These are phyloP conservation scores for Leptosomus discolor DNA, from an alignment of 2,113 vertebrate genomes.

Conservation along the genomic window DNA sequence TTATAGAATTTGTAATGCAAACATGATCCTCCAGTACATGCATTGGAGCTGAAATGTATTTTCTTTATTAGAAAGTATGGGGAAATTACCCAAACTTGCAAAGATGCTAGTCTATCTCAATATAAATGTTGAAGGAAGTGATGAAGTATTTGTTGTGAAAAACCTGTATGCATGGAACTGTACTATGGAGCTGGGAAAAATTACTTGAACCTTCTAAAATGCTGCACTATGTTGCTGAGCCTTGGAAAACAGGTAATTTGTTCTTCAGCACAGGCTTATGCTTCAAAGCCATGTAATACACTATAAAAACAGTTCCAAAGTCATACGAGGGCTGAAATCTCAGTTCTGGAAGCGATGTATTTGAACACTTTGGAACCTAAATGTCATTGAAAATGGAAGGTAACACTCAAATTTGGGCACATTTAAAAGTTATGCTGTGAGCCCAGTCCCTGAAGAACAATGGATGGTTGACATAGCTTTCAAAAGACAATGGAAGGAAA, in stretches of 20 bases:
- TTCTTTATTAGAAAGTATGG: neutral
- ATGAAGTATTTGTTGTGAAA: neutral
- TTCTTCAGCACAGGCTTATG: neutral
- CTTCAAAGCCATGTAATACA: neutral
- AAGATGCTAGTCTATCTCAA: neutral
- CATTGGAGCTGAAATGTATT: neutral
- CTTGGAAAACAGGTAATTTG: neutral
- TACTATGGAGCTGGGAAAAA: neutral
- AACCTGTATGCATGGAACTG: neutral
- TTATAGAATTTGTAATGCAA: neutral
- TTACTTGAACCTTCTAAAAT: neutral
- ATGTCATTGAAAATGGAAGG: neutral
- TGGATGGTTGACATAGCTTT: neutral
- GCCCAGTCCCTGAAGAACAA: neutral
- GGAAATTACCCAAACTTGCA: neutral
- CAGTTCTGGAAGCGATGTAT: neutral
- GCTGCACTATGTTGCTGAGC: neutral
- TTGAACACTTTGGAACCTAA: neutral
- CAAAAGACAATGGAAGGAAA: slow-evolving; percentile 49
- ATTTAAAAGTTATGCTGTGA: neutral
- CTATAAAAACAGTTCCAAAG: neutral
- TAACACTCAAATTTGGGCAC: neutral
- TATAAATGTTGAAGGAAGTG: neutral
- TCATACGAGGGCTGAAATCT: neutral
- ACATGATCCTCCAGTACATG: neutral